Percentiles rank a stretch among this genome's conserved stretches.
These are phyloP conservation scores for Alectura lathami DNA, from an alignment of 2,113 vertebrate genomes.

Conservation along the genomic window DNA sequence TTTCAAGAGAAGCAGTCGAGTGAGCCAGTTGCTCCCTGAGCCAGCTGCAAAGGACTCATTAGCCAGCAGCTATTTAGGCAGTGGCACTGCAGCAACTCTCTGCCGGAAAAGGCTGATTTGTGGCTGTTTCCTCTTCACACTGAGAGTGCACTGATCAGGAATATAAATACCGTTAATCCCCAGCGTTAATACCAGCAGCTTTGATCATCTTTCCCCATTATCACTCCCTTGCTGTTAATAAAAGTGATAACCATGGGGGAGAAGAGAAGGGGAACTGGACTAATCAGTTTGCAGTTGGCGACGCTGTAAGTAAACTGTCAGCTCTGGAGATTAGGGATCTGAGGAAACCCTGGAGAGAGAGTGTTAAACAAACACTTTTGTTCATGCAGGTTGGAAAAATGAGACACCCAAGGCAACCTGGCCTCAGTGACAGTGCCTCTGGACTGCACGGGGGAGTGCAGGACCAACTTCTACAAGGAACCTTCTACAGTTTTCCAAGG, in stretches of 20 bases:
- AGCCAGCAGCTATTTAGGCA: conserved; percentile 57
- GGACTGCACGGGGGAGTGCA: neutral
- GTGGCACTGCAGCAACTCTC: conserved; percentile 45
- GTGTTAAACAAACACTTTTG: conserved; percentile 42
- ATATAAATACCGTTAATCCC: conserved; percentile 70
- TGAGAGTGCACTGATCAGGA: conserved; percentile 61
- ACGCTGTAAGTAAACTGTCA: conserved; percentile 58
- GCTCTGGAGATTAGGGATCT: conserved; percentile 25
- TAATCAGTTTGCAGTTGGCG: conserved; percentile 54
- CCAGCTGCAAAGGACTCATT: conserved; percentile 15
- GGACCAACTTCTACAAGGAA: neutral
- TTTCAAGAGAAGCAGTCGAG: neutral
- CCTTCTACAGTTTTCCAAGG: neutral
- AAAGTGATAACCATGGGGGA: conserved; percentile 64
- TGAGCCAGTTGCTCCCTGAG: neutral
- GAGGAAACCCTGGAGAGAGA: conserved; percentile 16
- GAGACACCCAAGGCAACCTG: neutral
- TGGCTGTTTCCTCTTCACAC: neutral
- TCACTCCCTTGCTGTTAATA: conserved; percentile 71
- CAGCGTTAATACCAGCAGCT: conserved; percentile 64
- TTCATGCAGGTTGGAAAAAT: neutral
- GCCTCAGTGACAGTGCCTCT: neutral
- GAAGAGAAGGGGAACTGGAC: conserved; percentile 42
- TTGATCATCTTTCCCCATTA: conserved; percentile 72
- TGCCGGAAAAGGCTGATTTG: conserved; percentile 55